Conservation (phyloP, 2,888 invertebrate genomes). For the Strigamia crassipes region DNA sequence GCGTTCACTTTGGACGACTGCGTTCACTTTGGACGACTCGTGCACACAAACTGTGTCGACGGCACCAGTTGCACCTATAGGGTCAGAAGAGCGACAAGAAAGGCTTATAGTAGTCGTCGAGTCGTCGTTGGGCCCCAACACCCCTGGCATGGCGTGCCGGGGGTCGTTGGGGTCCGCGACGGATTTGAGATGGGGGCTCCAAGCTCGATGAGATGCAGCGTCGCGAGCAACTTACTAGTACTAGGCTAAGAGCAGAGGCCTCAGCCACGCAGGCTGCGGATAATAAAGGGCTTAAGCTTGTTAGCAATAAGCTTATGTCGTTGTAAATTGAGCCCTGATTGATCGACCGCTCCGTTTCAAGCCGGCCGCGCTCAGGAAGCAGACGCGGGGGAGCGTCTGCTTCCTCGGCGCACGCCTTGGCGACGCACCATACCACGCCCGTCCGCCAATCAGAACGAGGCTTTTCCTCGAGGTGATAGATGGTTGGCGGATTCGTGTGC, state of each 20-base stretch:
- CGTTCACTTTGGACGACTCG: constrained; percentile 14
- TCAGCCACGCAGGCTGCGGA: constrained; percentile 44
- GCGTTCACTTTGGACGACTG: constrained; percentile 8
- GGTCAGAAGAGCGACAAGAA: constrained; percentile 40
- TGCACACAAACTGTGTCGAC: constrained; percentile 22
- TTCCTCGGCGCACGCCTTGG: constrained; percentile 27
- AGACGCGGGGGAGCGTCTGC: constrained; percentile 40
- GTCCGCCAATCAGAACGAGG: constrained; percentile 21
- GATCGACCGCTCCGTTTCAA: constrained; percentile 46
- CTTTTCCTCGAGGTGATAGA: not conserved
- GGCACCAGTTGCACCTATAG: constrained; percentile 39
- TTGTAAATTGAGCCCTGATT: constrained; percentile 47
- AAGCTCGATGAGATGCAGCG: constrained; percentile 40
- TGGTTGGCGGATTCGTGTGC: constrained; percentile 25
- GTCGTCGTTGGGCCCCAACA: constrained; percentile 44
- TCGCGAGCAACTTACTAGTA: constrained; percentile 20
- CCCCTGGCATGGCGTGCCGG: constrained; percentile 42
- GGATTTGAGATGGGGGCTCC: constrained; percentile 37
- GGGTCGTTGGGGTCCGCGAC: constrained; percentile 42
- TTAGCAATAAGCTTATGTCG: constrained; percentile 48
- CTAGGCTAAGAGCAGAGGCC: constrained; percentile 44
- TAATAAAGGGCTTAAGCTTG: constrained; percentile 48
- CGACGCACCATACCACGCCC: constrained; percentile 33
- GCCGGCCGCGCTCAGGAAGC: constrained; percentile 41
- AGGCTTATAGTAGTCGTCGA: constrained; percentile 41